Evolutionary conservation across 1,140 invertebrate species (phyloP).

Genomic region (Rhyzopertha dominica): DNA sequence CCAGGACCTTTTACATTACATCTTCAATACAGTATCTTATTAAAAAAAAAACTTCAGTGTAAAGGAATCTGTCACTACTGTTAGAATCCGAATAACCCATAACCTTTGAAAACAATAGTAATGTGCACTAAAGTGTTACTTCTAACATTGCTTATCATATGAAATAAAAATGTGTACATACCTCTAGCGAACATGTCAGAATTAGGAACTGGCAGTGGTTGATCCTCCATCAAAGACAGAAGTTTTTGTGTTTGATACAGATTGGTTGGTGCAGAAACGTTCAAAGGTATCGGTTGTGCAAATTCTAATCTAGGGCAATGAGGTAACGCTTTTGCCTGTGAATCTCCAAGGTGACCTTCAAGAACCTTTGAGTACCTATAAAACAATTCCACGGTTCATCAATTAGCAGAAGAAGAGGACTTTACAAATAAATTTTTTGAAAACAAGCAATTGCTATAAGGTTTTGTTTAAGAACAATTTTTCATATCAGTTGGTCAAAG

Average conservation of each 20-base stretch:
- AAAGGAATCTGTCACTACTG: slow-evolving; percentile 1
- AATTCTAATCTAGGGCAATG: slow-evolving; percentile 59
- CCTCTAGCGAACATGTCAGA: slow-evolving; percentile 28
- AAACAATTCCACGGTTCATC: no score
- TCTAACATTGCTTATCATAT: not conserved
- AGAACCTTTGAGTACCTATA: slow-evolving; percentile 72
- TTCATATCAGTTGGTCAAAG: no score
- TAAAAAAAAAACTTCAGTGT: slow-evolving; percentile 7
- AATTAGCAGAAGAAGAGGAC: no score
- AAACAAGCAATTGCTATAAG: no score
- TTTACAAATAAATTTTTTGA: no score
- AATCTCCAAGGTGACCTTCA: slow-evolving; percentile 53
- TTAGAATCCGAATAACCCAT: not conserved
- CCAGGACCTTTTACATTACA: not conserved
- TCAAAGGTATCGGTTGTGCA: slow-evolving; percentile 59
- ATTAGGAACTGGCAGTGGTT: slow-evolving; percentile 40
- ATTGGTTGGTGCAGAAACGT: slow-evolving; percentile 68
- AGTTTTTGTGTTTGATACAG: slow-evolving; percentile 70
- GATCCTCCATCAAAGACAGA: slow-evolving; percentile 54
- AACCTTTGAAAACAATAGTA: not conserved
- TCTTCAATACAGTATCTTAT: slow-evolving; percentile 1
- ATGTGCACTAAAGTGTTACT: not conserved
- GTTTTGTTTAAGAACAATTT: no score
- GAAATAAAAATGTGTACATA: slow-evolving; percentile 9
- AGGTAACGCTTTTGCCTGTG: slow-evolving; percentile 55